Evolutionary conservation across 2,888 invertebrate genomes (phyloP).

Genomic region (Lysandra coridon): DNA sequence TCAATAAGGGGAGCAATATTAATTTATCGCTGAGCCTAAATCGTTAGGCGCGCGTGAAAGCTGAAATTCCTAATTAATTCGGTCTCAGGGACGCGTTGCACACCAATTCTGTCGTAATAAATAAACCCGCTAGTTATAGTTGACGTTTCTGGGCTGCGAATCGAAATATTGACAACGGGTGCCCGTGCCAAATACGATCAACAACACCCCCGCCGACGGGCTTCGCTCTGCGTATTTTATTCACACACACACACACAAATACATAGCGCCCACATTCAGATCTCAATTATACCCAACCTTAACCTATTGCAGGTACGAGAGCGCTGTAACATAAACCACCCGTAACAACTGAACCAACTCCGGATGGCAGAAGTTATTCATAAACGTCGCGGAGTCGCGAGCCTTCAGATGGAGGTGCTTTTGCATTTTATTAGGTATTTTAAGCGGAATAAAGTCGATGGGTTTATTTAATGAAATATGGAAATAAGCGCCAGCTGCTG

Average conservation of each 20-base stretch:
- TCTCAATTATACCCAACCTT: conserved; percentile 26
- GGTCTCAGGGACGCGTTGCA: conserved; percentile 60
- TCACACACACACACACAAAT: not conserved
- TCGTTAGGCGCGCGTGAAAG: conserved; percentile 19
- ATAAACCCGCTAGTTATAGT: conserved; percentile 64
- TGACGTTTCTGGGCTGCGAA: conserved; percentile 74
- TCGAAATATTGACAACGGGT: conserved; percentile 71
- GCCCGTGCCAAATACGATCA: conserved; percentile 65
- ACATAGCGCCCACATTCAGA: not conserved
- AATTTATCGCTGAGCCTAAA: conserved; percentile 11
- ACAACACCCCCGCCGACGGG: conserved; percentile 29
- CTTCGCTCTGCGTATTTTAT: conserved; percentile 27
- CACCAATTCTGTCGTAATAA: conserved; percentile 72
- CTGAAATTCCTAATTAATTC: conserved; percentile 41
- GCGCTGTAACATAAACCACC: conserved; percentile 4
- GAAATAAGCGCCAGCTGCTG: conserved; percentile 6
- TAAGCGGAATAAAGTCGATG: conserved; percentile 5
- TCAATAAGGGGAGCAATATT: not conserved
- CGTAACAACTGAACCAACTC: not conserved
- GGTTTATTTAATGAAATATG: conserved; percentile 17
- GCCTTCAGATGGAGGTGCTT: not conserved
- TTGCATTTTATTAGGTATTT: conserved; percentile 11
- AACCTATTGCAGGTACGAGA: conserved; percentile 19
- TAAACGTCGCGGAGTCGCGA: not conserved
- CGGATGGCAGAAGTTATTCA: not conserved